A percentile compares a stretch with the other conserved stretches of the same genome.
phyloP scores from a whole-genome alignment of 2,888 invertebrate genomes.

The Pyrrhia umbra region DNA sequence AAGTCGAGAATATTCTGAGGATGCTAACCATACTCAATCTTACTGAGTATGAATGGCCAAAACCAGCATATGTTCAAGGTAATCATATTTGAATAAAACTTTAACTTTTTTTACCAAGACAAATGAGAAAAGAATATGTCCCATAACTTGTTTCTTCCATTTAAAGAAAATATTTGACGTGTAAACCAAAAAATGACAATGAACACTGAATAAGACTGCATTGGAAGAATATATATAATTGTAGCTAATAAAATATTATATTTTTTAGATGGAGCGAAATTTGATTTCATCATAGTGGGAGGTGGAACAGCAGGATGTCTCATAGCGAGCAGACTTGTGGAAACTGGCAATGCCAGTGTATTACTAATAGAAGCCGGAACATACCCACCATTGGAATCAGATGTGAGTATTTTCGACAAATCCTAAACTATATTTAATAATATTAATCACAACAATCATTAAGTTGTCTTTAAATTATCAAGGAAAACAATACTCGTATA shows the following conservation, averaged over 20 bases:
- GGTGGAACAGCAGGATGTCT: slow-evolving; percentile 68
- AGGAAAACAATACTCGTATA: no score
- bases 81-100: no score
- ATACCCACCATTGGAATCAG: slow-evolving; percentile 64
- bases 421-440: neutral
- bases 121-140: no score
- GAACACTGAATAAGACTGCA: no score
- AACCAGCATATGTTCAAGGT: slow-evolving; percentile 17
- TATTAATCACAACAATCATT: neutral
- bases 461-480: no score
- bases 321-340: slow-evolving; percentile 62
- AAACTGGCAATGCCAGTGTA: slow-evolving; percentile 51
- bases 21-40: slow-evolving; percentile 25
- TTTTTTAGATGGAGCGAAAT: slow-evolving; percentile 56
- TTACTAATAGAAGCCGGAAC: slow-evolving; percentile 69
- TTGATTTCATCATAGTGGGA: slow-evolving; percentile 66
- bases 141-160: no score
- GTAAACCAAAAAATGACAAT: no score
- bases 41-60: slow-evolving; percentile 22
- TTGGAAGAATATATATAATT: neutral
- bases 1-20: slow-evolving; percentile 10
- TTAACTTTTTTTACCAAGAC: no score
- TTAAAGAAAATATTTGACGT: no score
- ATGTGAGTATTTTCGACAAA: slow-evolving; percentile 53
- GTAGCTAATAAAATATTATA: neutral